phyloP scores from a whole-genome alignment of 2,113 vertebrate species.

The Bufo bufo region DNA sequence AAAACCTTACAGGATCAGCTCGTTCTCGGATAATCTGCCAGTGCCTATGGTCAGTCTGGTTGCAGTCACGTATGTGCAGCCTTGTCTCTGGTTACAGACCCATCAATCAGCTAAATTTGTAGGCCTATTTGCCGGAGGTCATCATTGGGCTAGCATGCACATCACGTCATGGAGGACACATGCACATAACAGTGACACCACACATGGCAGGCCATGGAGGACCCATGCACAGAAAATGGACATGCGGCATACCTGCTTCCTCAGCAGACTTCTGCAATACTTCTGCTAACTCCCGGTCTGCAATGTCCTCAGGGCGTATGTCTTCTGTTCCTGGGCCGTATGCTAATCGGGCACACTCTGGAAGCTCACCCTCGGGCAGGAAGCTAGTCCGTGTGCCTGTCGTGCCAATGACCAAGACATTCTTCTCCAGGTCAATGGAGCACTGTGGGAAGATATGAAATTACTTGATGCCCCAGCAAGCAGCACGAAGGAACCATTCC shows the following conservation, averaged over 20 bases:
- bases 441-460: conserved; percentile 75
- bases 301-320: conserved; percentile 84
- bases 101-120: not conserved
- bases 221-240: not conserved
- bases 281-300: conserved; percentile 93
- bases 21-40: too few species aligned
- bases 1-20: too few species aligned
- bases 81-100: not conserved
- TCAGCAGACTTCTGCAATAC: conserved; percentile 94
- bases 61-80: too few species aligned
- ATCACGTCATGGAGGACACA: not conserved
- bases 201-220: not conserved
- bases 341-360: conserved; percentile 90
- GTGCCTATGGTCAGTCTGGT: too few species aligned
- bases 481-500: too few species aligned
- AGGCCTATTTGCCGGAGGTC: not conserved
- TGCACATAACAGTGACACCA: not conserved
- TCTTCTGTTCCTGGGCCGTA: conserved; percentile 88
- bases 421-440: conserved; percentile 97
- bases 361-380: conserved; percentile 91
- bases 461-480: not conserved
- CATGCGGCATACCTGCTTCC: conserved; percentile 83
- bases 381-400: conserved; percentile 93
- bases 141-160: not conserved
- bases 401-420: conserved; percentile 89